Percentiles rank a stretch among this genome's conserved stretches.
Evolutionary conservation across 2,888 invertebrate genomes (phyloP).

Genomic region (Dimorphilus gyrociliatus): DNA sequence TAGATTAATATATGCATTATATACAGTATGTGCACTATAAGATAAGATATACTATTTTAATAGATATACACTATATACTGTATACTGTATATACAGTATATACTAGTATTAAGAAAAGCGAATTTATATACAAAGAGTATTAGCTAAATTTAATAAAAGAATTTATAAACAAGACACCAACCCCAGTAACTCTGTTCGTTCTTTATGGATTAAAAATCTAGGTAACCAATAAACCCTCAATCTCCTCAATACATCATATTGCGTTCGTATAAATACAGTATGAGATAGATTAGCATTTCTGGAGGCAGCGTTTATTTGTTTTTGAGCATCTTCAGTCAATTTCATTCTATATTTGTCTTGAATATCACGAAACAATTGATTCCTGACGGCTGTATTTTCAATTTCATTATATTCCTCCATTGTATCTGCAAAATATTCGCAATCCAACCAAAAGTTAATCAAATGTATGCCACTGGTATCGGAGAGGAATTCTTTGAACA

Average conservation of each 20-base stretch:
- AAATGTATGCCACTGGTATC: slow-evolving; percentile 27
- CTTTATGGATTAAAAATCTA: slow-evolving; percentile 30
- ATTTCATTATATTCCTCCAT: slow-evolving; percentile 31
- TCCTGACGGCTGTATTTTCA: slow-evolving; percentile 21
- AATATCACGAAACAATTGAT: slow-evolving; percentile 32
- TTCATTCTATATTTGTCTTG: slow-evolving; percentile 34
- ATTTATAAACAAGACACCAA: slow-evolving; percentile 3
- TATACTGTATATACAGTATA: too few relatives aligned
- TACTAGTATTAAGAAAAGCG: too few relatives aligned
- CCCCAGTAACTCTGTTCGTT: slow-evolving; percentile 16
- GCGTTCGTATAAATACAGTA: slow-evolving; percentile 33
- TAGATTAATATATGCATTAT: too few relatives aligned
- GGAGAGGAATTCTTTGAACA: slow-evolving; percentile 25
- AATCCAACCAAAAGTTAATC: slow-evolving; percentile 36
- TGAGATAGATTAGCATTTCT: slow-evolving; percentile 26
- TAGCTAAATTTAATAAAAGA: neutral
- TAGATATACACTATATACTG: too few relatives aligned
- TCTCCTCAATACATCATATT: slow-evolving; percentile 35
- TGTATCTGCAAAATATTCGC: slow-evolving; percentile 34
- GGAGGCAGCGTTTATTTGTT: slow-evolving; percentile 23
- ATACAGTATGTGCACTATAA: too few relatives aligned
- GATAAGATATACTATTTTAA: too few relatives aligned
- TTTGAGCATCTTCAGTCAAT: slow-evolving; percentile 28
- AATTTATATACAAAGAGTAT: too few relatives aligned
- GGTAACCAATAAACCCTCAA: slow-evolving; percentile 37